Conservation (phyloP, 2,888 invertebrate genomes). For the Drosophila birchii region DNA sequence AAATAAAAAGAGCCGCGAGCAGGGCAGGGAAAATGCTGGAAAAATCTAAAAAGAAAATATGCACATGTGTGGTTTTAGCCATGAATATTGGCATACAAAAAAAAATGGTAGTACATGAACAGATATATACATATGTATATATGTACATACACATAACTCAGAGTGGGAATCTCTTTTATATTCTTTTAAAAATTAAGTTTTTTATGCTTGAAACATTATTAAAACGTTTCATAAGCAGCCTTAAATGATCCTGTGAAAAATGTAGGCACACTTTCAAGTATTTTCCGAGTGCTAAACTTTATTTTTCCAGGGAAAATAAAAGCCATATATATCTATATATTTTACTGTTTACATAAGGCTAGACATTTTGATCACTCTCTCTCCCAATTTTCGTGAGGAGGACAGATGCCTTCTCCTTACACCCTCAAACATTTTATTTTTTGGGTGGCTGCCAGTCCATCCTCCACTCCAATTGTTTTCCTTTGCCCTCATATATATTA, state of each 20-base stretch:
- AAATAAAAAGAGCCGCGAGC: neutral
- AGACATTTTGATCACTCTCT: slow-evolving; percentile 68
- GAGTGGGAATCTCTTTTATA: neutral
- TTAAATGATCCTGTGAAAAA: no score
- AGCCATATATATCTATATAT: neutral
- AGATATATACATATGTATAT: slow-evolving; percentile 12
- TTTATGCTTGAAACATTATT: neutral
- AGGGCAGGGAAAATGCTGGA: slow-evolving; percentile 2
- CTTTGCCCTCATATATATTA: slow-evolving; percentile 23
- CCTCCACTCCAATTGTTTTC: slow-evolving; percentile 14
- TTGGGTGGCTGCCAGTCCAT: slow-evolving; percentile 25
- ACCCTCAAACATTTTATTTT: slow-evolving; percentile 6
- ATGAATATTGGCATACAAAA: slow-evolving; percentile 15
- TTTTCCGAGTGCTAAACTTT: no score
- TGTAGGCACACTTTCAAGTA: no score
- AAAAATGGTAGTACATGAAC: neutral
- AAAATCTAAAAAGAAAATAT: slow-evolving; percentile 11
- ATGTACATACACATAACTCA: no score
- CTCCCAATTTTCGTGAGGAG: slow-evolving; percentile 50
- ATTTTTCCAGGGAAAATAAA: slow-evolving; percentile 5
- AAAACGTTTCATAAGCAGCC: neutral
- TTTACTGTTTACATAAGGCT: slow-evolving; percentile 66
- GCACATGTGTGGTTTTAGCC: slow-evolving; percentile 16
- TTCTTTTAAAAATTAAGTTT: neutral
- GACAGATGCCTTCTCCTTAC: slow-evolving; percentile 2